Evolutionary conservation across 1,140 invertebrate species (phyloP).

Genomic region (Drosophila bocki): DNA sequence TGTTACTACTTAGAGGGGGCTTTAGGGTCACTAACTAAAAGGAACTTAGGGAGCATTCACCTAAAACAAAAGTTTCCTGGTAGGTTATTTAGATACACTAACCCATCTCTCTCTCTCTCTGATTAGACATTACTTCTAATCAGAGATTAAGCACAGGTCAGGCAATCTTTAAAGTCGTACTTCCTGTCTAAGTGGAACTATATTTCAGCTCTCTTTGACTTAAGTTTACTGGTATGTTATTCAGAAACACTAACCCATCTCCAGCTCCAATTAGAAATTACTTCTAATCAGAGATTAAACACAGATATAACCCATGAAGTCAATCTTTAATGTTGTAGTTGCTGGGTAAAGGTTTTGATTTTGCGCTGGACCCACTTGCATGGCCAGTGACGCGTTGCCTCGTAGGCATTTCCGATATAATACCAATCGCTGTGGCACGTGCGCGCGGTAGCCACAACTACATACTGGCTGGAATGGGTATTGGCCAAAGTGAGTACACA

Average conservation of each 20-base stretch:
- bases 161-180: too few species aligned
- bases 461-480: constrained; percentile 33
- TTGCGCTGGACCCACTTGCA: constrained; percentile 8
- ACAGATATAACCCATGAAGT: background rate
- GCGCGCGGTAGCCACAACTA: constrained; percentile 1
- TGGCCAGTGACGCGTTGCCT: constrained; percentile 19
- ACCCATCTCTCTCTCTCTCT: too few species aligned
- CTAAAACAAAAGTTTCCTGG: too few species aligned
- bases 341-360: constrained; percentile 5
- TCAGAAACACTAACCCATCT: background rate
- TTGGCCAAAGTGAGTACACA: background rate
- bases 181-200: too few species aligned
- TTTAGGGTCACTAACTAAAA: too few species aligned
- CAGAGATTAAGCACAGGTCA: too few species aligned
- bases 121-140: too few species aligned
- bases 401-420: constrained; percentile 69
- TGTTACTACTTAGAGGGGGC: background rate
- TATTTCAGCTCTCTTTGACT: too few species aligned
- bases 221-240: too few species aligned
- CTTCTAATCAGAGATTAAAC: background rate
- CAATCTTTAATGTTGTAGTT: background rate
- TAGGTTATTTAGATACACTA: too few species aligned
- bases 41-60: too few species aligned
- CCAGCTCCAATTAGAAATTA: too few species aligned
- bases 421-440: constrained; percentile 24